Evolutionary conservation across 2,797 vertebrate species (phyloP), one percentile per base, ranked within the genome.

Genomic region (Emys orbicularis): DNA sequence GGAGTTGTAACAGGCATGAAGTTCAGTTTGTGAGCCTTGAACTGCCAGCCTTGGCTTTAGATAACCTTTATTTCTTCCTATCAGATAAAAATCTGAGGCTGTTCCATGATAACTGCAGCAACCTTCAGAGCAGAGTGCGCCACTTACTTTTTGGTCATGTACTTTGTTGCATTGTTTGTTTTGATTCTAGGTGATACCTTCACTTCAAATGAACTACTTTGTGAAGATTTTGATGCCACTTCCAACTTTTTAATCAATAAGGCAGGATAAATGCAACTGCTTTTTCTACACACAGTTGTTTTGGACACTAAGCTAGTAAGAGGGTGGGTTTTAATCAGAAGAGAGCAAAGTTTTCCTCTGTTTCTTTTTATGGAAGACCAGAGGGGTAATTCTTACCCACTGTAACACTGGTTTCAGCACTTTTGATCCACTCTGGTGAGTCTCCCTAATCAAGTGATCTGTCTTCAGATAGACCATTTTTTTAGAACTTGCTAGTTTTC

Each of bases 11-110:
- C 6, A 74, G 76, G 72, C 87, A 8, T 1, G n/a, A 93, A 94
- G 84, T 61, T n/a, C 92, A 44, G 57, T 81, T 34, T 37, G 83
- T 83, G 93, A 57, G 93, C 91, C 91, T 56, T 89, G 92, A 86
- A 53, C 56, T 44, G 18, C 31, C 37, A 53, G 79, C 83, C 57
- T 85, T 85, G 87, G 79, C 93, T 92, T 68, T 44, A 37, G 87
- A 88, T 87, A 5, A 41, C 37, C 34, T 11, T 81, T 87, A 5
- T 87, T 59, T 72, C 9, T 84, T 76, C 65, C n/a, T 68, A n/a
- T 68, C n/a, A 21, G 65, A 37, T 37, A 19, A 15, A 18, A 31
- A 79, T 76, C 8, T 1, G 84, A 57, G 86, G 57, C 92, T 52
- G 74, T 15, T 68, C 34, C 19, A 68, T 68, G 34, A 65, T 34